Percentiles rank a stretch among this genome's conserved stretches.
These are phyloP conservation scores for Mesorhabditis belari DNA, from an alignment of 2,888 invertebrate genomes.

Conservation along the genomic window DNA sequence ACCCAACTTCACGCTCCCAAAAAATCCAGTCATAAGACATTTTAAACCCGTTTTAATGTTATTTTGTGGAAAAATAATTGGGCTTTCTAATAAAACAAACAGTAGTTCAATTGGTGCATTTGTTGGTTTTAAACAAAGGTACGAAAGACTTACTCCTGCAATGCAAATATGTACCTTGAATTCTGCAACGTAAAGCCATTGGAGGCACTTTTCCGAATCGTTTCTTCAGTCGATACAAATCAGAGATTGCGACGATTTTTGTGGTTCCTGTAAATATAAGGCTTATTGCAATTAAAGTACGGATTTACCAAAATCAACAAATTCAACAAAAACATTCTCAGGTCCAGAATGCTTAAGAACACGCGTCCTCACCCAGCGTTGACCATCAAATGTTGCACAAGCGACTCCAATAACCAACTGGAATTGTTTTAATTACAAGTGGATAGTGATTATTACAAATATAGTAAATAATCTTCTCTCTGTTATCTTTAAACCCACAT, in stretches of 20 bases:
- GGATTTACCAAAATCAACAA: neutral
- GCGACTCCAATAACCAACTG: neutral
- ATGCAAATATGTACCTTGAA: conserved; percentile 1
- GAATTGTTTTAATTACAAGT: too few species aligned
- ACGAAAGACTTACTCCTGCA: neutral
- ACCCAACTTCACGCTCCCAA: too few species aligned
- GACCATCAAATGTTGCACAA: neutral
- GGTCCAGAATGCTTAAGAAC: neutral
- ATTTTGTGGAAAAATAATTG: too few species aligned
- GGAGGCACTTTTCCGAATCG: conserved; percentile 6
- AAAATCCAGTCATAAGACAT: too few species aligned
- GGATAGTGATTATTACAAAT: too few species aligned
- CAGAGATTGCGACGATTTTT: neutral
- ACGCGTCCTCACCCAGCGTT: neutral
- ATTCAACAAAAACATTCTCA: neutral
- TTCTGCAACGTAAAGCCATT: conserved; percentile 5
- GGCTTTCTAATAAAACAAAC: too few species aligned
- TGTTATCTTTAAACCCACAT: too few species aligned
- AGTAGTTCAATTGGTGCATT: too few species aligned
- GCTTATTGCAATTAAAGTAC: neutral
- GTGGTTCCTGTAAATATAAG: neutral
- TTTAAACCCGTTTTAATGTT: too few species aligned
- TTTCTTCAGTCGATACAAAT: neutral
- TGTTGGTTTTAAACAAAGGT: too few species aligned
- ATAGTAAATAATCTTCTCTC: too few species aligned